Evolutionary conservation across 1,140 invertebrate genomes (phyloP).

Genomic region (Neoseiulus cucumeris): DNA sequence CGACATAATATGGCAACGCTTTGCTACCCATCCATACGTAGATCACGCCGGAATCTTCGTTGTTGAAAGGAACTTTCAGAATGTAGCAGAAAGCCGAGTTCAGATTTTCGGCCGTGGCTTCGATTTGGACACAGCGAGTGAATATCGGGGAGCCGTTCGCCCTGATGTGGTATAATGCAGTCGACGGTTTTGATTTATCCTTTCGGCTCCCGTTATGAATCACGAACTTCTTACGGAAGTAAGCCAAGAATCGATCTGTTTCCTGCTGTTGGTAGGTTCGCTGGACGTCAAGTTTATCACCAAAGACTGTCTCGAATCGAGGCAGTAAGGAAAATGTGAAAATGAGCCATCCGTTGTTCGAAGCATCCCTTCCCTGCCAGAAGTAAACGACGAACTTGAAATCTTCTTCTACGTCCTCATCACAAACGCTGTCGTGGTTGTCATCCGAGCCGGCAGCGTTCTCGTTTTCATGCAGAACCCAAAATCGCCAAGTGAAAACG

Average conservation of each 20-base stretch:
- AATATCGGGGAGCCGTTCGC: constrained; percentile 87
- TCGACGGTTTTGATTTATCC: constrained; percentile 35
- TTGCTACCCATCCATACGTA: constrained; percentile 94
- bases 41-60: constrained; percentile 73
- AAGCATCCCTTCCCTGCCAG: constrained; percentile 92
- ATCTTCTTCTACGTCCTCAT: constrained; percentile 53
- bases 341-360: constrained; percentile 97
- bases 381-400: constrained; percentile 96
- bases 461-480: constrained; percentile 45
- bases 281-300: constrained; percentile 85
- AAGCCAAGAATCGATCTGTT: constrained; percentile 93
- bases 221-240: constrained; percentile 87
- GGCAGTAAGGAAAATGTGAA: constrained; percentile 95
- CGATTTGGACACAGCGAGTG: constrained; percentile 66
- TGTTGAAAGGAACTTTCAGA: constrained; percentile 83
- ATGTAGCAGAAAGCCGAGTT: constrained; percentile 52
- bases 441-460: constrained; percentile 22
- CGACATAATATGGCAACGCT: constrained; percentile 63
- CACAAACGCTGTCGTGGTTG: constrained; percentile 30
- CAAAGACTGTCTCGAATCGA: constrained; percentile 88
- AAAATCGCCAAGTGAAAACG: constrained; percentile 90
- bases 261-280: constrained; percentile 95
- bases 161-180: constrained; percentile 83
- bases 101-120: constrained; percentile 44
- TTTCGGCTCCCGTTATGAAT: constrained; percentile 69